A percentile compares a stretch with the other conserved stretches of the same genome.
These are phyloP conservation scores for Alouatta palliata DNA, from an alignment of 2,113 vertebrate species.

Conservation along the genomic window DNA sequence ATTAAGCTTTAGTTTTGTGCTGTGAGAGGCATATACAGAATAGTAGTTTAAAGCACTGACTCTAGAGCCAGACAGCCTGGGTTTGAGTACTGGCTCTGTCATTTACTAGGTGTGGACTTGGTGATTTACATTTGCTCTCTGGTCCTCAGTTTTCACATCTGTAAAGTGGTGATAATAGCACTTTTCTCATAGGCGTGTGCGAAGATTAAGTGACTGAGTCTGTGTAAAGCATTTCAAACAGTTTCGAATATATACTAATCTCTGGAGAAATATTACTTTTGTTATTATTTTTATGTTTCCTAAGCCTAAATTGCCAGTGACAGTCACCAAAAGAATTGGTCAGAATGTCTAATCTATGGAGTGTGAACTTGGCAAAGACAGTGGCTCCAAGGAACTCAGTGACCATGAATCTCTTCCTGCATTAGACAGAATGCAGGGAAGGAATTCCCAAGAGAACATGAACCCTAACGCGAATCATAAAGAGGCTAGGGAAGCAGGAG, in stretches of 20 bases:
- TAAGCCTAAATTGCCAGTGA: not conserved
- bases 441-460: not conserved
- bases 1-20: not conserved
- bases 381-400: not conserved
- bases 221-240: not conserved
- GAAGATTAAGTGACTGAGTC: not conserved
- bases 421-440: not conserved
- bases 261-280: not conserved
- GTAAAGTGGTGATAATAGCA: not conserved
- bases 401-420: not conserved
- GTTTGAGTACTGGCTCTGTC: not conserved
- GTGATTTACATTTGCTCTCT: not conserved
- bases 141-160: not conserved
- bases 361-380: not conserved
- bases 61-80: not conserved
- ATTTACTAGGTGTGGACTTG: not conserved
- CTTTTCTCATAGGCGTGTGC: not conserved
- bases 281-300: not conserved
- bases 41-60: not conserved
- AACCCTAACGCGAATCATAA: not conserved
- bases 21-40: not conserved
- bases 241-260: not conserved
- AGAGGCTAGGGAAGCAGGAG: not conserved
- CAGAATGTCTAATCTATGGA: not conserved
- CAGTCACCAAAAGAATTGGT: not conserved